Percentiles rank a stretch among this genome's conserved stretches.
phyloP scores from a whole-genome alignment of 1,140 invertebrate genomes.

The silkworm (Bombyx mori) region ASM3026992v2 NC_085134.1:8962001-8962500 shows the following conservation, averaged over 20 bases:
- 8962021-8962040: constrained; percentile 16
- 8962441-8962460: too few species aligned
- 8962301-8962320: constrained; percentile 4
- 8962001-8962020: too few species aligned
- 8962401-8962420: too few species aligned
- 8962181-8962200: constrained; percentile 46
- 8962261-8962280: constrained; percentile 1
- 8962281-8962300: neutral
- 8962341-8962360: too few species aligned
- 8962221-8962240: constrained; percentile 42
- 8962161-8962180: constrained; percentile 47
- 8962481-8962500: too few species aligned
- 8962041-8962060: constrained; percentile 23
- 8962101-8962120: constrained; percentile 23
- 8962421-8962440: too few species aligned
- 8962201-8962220: constrained; percentile 42
- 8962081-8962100: constrained; percentile 25
- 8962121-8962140: constrained; percentile 7
- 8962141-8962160: constrained; percentile 34
- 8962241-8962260: constrained; percentile 26
- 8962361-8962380: too few species aligned
- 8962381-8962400: too few species aligned
- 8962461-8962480: too few species aligned
- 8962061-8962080: constrained; percentile 14
- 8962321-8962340: too few species aligned